These are phyloP conservation scores for Venusia cambrica DNA, from an alignment of 2,888 invertebrate genomes.

Conservation along the genomic window DNA sequence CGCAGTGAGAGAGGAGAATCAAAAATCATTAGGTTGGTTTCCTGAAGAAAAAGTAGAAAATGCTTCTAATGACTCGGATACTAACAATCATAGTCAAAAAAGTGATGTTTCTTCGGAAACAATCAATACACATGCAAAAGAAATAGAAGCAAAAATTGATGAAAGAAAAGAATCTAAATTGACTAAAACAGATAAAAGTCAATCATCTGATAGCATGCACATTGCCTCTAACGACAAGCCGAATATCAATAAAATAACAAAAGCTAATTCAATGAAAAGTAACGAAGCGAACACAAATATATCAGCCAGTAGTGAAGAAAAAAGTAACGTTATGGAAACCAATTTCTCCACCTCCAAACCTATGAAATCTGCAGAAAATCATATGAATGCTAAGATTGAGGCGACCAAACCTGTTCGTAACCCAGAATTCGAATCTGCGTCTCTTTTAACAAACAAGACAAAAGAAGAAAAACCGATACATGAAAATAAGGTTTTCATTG, in stretches of 20 bases:
- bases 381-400: too few relatives aligned
- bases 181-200: conserved; percentile 14
- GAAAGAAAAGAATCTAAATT: conserved; percentile 7
- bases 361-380: too few relatives aligned
- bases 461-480: background rate
- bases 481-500: background rate
- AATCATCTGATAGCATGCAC: conserved; percentile 11
- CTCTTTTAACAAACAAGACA: background rate
- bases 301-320: too few relatives aligned
- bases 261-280: conserved; percentile 16
- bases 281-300: too few relatives aligned
- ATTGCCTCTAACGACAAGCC: too few relatives aligned
- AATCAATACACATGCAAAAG: conserved; percentile 1
- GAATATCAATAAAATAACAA: conserved; percentile 3
- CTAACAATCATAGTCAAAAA: conserved; percentile 1
- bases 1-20: conserved; percentile 60
- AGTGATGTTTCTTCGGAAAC: background rate
- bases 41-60: conserved; percentile 44
- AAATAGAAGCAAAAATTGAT: background rate
- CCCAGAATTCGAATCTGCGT: too few relatives aligned
- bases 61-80: background rate
- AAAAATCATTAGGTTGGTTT: conserved; percentile 61
- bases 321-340: too few relatives aligned
- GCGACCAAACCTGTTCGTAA: too few relatives aligned
- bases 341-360: too few relatives aligned